Base-by-base conservation (phyloP, 2,797 vertebrate species). In the Vireo griseus region DNA sequence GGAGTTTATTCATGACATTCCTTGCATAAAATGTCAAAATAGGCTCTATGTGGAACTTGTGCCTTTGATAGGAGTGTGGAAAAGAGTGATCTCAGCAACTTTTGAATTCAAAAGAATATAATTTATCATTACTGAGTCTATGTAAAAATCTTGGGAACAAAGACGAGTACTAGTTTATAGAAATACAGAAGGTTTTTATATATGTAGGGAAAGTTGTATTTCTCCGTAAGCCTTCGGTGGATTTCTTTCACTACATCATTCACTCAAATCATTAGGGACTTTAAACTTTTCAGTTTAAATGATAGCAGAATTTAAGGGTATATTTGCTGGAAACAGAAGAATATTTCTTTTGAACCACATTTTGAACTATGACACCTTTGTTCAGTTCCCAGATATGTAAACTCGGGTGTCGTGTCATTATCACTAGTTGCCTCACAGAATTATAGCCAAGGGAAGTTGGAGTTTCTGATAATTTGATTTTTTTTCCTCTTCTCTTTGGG, bases 401-500 rank as follows among this genome's bases (percentile, higher is more conserved):
- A 57, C 11, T 61, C 31, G 33, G 15, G 13, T 16, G 8, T 74
- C 44, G 8, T 33, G 18, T 57, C 45, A 25, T 84, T 37, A 33
- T 57, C 28, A 26, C 2, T 11, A 48, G 8, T 13, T 48, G 8
- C 21, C 12, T 84, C 2, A 5, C 11, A 26, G 42, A 45, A 25
- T 33, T 87, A n/a, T 5, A 75, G 52, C 31, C 74, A 51, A 31
- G 12, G 48, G 33, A 77, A 69, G 13, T 7, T 57, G 17, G 4
- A 4, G 3, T 0, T 25, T 44, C 78, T 19, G 3, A 19, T 67
- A 1, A 26, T 62, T 58, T 42, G 18, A 5, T 5, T 28, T 51
- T 71, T 74, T 66, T 77, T 6, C 10, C 17, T 51, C 33, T 73
- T 55, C 26, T 22, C 3, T 61, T 80, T 28, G 6, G 7, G 3